Base-by-base conservation (phyloP, 1,140 invertebrate species). In the Aphaenogaster ashmeadi region DNA sequence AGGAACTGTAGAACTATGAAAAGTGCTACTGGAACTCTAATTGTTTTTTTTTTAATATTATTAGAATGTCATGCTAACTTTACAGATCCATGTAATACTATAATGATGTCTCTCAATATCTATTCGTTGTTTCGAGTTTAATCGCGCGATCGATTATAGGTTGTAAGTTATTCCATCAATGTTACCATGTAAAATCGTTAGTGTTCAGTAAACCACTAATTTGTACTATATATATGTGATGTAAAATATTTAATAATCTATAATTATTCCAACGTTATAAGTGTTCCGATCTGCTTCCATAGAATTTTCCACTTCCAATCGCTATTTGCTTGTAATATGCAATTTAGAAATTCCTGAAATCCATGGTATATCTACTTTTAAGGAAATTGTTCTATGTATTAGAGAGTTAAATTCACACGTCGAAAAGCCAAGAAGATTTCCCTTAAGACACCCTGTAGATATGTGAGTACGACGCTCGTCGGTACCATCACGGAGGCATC, bases 401-500 rank as follows among this genome's bases (percentile, higher is more conserved):
- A 62, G 72, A 75, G 7, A 38, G n/a, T 64, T 44, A 47, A 64
- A 47, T 1, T 44, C 3, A 8, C 6, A 8, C 7, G 4, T 21
- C 13, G n/a, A n/a, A 41, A 38, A 38, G n/a, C 9, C 11, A 50
- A 47, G 36, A 0, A 21, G 54, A 36, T 74, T 75, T 36, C n/a
- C 7, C 4, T 72, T 56, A 41, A 56, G 41, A 74, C 80, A 84
- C 69, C 80, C 41, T 47, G 54, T 84, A 67, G 47, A 80, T 54
- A 36, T 3, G 58, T 56, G 54, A 81, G 54, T 6, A 75, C 77
- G 11, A 67, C 60, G 89, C 78, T 87, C 86, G 58, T 79, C 80
- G 74, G 72, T 88, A 52, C 84, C 83, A 75, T 80, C 50, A 69
- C 54, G 58, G 56, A 71, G 60, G 86, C 86, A 79, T 81, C 72